Conservation (phyloP, 1,140 invertebrate genomes). For the Chrysopa pallens region DNA sequence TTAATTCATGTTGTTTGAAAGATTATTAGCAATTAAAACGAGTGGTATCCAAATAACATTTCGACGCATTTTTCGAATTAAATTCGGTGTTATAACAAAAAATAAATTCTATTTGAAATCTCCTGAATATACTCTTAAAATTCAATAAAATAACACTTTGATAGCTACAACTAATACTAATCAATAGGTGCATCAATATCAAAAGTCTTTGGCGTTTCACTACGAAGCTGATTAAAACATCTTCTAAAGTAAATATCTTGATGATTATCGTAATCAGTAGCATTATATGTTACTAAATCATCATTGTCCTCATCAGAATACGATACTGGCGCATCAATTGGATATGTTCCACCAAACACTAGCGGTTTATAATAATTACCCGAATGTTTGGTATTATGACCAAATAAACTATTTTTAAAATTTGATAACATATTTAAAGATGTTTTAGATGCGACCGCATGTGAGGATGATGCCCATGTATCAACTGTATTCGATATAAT, state of each 20-base stretch:
- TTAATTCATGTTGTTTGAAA: no score
- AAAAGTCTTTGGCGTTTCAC: constrained; percentile 11
- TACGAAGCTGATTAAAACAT: constrained; percentile 3
- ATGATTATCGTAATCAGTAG: constrained; percentile 5
- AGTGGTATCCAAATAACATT: no score
- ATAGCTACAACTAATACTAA: neutral
- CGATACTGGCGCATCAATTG: constrained; percentile 45
- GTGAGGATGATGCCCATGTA: constrained; percentile 23
- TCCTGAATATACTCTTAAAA: no score
- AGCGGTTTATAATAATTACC: constrained; percentile 33
- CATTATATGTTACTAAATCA: constrained; percentile 3
- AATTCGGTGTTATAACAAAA: no score
- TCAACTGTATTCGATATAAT: constrained; percentile 41
- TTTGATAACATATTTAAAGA: constrained; percentile 18
- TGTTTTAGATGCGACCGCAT: neutral
- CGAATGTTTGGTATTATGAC: constrained; percentile 8
- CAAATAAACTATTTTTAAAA: constrained; percentile 14
- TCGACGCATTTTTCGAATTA: no score
- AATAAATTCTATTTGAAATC: no score
- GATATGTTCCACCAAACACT: constrained; percentile 64
- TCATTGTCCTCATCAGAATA: constrained; percentile 17
- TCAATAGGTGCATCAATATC: constrained; percentile 16
- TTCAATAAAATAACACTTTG: no score
- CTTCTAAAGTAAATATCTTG: constrained; percentile 4
- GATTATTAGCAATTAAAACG: no score